Conservation (phyloP, 2,797 vertebrate genomes). For the Micrastur ruficollis region DNA sequence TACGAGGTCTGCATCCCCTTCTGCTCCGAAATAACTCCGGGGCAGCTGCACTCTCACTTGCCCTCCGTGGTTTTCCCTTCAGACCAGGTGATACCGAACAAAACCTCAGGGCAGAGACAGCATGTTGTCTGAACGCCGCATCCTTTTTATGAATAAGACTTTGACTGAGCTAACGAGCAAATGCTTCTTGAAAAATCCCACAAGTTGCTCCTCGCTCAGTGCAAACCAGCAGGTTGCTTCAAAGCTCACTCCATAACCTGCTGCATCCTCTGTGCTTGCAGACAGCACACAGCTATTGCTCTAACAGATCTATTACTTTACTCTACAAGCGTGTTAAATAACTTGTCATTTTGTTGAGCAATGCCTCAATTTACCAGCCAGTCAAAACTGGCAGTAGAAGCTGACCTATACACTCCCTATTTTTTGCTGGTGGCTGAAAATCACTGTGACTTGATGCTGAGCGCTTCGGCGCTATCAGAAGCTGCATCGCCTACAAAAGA, state of each 20-base stretch:
- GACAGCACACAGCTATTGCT: neutral
- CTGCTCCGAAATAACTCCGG: rapidly evolving
- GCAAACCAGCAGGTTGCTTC: neutral
- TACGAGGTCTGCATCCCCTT: neutral
- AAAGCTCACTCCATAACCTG: neutral
- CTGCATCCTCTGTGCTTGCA: neutral
- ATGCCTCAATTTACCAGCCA: neutral
- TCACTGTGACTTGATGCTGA: rapidly evolving
- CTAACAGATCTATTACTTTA: neutral
- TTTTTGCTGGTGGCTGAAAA: neutral
- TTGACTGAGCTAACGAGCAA: neutral
- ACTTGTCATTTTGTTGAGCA: neutral
- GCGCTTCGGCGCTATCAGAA: rapidly evolving
- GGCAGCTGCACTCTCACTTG: neutral
- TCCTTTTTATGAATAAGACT: neutral
- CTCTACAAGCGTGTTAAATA: rapidly evolving
- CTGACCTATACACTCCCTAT: neutral
- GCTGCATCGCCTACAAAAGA: rapidly evolving
- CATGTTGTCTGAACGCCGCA: rapidly evolving
- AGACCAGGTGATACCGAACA: rapidly evolving
- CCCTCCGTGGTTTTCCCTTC: neutral
- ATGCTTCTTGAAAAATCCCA: neutral
- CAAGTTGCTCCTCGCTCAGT: neutral
- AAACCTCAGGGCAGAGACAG: neutral
- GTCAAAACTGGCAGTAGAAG: neutral